phyloP scores from a whole-genome alignment of 2,113 vertebrate genomes.

The Crocuta crocuta region DNA sequence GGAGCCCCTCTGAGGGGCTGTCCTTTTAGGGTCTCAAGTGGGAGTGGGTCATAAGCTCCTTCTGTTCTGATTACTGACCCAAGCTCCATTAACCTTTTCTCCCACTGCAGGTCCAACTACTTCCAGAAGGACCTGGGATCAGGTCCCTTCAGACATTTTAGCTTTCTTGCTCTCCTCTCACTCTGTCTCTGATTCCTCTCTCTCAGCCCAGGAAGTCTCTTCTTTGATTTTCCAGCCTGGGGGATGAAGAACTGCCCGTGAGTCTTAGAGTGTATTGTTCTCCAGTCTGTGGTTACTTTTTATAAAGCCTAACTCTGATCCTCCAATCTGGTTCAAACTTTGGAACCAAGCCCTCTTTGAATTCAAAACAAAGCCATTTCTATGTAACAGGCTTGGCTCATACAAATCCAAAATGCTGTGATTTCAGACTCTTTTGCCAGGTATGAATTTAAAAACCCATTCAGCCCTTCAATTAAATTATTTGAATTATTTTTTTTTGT shows the following conservation, averaged over 20 bases:
- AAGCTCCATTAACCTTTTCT: background rate
- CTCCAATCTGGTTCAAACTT: background rate
- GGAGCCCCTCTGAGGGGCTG: background rate
- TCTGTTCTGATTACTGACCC: background rate
- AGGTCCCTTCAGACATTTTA: background rate
- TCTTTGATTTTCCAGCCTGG: background rate
- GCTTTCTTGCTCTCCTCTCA: background rate
- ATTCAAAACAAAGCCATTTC: constrained; percentile 41
- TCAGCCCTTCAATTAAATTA: background rate
- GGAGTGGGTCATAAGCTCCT: background rate
- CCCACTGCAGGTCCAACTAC: background rate
- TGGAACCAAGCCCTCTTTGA: constrained; percentile 46
- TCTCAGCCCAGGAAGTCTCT: background rate
- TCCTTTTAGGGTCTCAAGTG: background rate
- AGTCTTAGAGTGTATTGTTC: constrained; percentile 20
- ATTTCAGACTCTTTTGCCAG: constrained; percentile 25
- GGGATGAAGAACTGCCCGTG: background rate
- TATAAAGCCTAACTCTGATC: constrained; percentile 36
- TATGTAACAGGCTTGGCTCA: constrained; percentile 32
- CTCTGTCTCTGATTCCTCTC: background rate
- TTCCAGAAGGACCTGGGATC: background rate
- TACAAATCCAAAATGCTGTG: constrained; percentile 1
- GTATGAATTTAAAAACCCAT: constrained; percentile 39
- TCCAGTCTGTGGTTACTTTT: background rate
- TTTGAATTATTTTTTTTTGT: constrained; percentile 48